phyloP scores from a whole-genome alignment of 2,888 invertebrate genomes.

The Spodoptera littoralis region DNA sequence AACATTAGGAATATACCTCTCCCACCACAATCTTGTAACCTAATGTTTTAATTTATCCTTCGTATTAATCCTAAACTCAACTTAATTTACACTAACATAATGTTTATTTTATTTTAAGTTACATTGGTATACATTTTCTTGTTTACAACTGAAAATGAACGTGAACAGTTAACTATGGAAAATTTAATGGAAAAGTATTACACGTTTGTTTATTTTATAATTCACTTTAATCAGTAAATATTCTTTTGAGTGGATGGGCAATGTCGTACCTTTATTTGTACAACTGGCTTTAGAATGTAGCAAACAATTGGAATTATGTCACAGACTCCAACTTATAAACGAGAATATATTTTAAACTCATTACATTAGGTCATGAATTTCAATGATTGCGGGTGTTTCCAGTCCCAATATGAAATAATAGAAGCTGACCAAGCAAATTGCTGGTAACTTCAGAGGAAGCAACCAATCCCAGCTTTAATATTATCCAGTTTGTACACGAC shows the following conservation, averaged over 20 bases:
- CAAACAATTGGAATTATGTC: constrained; percentile 5
- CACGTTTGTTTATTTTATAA: constrained; percentile 48
- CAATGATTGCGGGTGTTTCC: constrained; percentile 1
- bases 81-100: no score
- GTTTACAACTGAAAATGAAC: no score
- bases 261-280: constrained; percentile 48
- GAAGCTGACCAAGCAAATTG: constrained; percentile 31
- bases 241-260: constrained; percentile 31
- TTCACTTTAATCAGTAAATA: constrained; percentile 41
- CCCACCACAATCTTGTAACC: no score
- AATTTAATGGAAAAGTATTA: constrained; percentile 46
- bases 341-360: no score
- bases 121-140: no score
- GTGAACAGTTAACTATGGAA: constrained; percentile 30
- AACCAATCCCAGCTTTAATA: constrained; percentile 37
- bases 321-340: neutral
- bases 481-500: constrained; percentile 32
- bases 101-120: no score
- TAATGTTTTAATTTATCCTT: no score
- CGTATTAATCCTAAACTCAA: no score
- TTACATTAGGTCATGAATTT: no score
- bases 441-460: constrained; percentile 37
- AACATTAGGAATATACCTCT: no score
- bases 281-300: constrained; percentile 43
- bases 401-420: constrained; percentile 14